Evolutionary conservation across 2,888 invertebrate genomes (phyloP).

Genomic region (Sinotaia quadrata): DNA sequence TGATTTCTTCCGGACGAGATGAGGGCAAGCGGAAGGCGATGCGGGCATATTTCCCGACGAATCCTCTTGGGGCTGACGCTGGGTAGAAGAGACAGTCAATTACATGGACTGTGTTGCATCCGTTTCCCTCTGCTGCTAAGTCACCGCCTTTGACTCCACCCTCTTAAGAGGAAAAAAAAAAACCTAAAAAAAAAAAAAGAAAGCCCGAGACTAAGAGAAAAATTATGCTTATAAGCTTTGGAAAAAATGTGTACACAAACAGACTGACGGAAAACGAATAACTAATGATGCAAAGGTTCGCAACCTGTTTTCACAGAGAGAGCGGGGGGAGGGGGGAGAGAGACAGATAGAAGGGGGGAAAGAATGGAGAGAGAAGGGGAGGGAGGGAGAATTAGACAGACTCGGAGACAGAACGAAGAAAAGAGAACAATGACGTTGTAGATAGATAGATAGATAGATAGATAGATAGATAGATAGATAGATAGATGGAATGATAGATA

Average conservation of each 20-base stretch:
- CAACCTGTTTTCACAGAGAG: too few species aligned
- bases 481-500: neutral
- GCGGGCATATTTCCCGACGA: slow-evolving; percentile 32
- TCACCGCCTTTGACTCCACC: too few species aligned
- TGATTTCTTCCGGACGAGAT: slow-evolving; percentile 34
- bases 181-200: too few species aligned
- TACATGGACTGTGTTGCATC: too few species aligned
- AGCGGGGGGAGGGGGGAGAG: neutral
- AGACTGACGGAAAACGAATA: too few species aligned
- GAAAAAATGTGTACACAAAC: too few species aligned
- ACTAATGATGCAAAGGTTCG: too few species aligned
- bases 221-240: too few species aligned
- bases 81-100: slow-evolving; percentile 26
- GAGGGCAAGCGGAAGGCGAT: slow-evolving; percentile 37
- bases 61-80: slow-evolving; percentile 25
- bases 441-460: neutral
- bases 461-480: neutral
- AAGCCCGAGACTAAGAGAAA: too few species aligned
- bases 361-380: neutral
- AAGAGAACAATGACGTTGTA: neutral
- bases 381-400: neutral
- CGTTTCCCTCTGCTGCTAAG: too few species aligned
- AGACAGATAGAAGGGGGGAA: neutral
- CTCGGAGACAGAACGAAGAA: neutral
- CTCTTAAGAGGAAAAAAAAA: too few species aligned